Base-by-base conservation (phyloP, 2,113 vertebrate species). In the Holacanthus passer region DNA sequence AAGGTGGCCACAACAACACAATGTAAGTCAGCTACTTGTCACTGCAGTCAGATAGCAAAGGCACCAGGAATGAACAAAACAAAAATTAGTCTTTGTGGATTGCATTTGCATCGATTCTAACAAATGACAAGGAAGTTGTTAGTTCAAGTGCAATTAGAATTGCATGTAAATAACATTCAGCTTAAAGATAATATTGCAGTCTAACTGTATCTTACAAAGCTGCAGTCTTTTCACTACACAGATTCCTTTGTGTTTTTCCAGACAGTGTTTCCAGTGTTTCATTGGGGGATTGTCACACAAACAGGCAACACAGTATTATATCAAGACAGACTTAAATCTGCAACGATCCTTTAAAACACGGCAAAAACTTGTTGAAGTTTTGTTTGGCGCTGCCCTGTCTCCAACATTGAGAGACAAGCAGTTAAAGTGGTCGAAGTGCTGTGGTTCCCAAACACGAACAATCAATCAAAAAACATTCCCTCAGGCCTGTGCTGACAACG, bases 401-500 rank as follows among this genome's bases (percentile, higher is more conserved):
- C 66, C 47, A 53, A 48, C 47, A 62, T 2, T 39, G 64, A 47
- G 22, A 5, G 53, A 56, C 17, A 67, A 31, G 67, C 80, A 79
- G 63, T 78, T 67, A 80, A 59, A 82, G 29, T 35, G 39, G 58
- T 50, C 12, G 65, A 83, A 71, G 50, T 17, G 4, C 37, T 79
- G 52, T 20, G 22, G 37, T 62, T 82, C 63, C 72, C 72, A 83
- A 87, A 84, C 45, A 68, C 16, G 7, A 73, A 39, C 35, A 64
- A 81, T 88, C 74, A 59, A 85, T 90, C 73, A 71, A 48, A 62
- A 65, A 86, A 43, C 45, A 47, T 73, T 32, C 77, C 71, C 45
- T 82, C 56, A 22, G 67, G 83, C 24, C 37, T 24, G 20, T 13
- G 56, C 82, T 77, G 55, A 83, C 74, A 68, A 52, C 47, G 62